Evolutionary conservation across 2,888 invertebrate genomes (phyloP).

Genomic region (Apamea sordens): DNA sequence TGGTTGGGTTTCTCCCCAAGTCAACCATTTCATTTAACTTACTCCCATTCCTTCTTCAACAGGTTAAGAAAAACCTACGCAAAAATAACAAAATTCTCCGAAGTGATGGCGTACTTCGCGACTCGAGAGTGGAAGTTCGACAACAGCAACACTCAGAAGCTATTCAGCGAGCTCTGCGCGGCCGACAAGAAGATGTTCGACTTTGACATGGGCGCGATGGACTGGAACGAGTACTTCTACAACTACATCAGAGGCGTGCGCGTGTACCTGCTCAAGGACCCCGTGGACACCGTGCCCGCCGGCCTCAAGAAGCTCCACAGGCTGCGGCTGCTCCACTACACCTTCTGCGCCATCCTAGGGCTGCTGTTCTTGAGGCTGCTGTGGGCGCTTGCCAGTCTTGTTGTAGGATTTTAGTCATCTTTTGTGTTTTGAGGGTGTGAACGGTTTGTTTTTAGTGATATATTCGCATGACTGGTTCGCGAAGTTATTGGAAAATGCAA

Average conservation of each 20-base stretch:
- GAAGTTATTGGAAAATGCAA: neutral
- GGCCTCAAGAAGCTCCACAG: conserved; percentile 86
- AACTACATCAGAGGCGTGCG: conserved; percentile 93
- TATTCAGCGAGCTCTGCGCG: conserved; percentile 89
- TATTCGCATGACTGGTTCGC: neutral
- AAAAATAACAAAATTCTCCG: conserved; percentile 93
- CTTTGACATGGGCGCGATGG: conserved; percentile 91
- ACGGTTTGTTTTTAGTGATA: neutral
- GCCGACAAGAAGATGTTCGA: conserved; percentile 91
- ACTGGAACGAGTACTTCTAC: conserved; percentile 93
- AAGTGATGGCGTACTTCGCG: conserved; percentile 93
- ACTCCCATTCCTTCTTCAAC: conserved; percentile 59
- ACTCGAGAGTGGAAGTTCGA: conserved; percentile 93
- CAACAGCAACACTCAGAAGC: conserved; percentile 89
- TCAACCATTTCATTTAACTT: too few species aligned
- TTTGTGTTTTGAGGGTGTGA: neutral
- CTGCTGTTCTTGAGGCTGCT: conserved; percentile 71
- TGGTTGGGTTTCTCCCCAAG: neutral
- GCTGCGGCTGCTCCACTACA: conserved; percentile 75
- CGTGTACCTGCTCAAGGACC: conserved; percentile 93
- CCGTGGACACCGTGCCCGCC: conserved; percentile 91
- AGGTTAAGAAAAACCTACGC: conserved; percentile 94
- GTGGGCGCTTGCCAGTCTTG: conserved; percentile 66
- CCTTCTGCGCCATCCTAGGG: conserved; percentile 65
- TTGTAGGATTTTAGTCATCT: conserved; percentile 58